These are phyloP conservation scores for Marronus borbonicus DNA, from an alignment of 2,888 invertebrate genomes.

Conservation along the genomic window DNA sequence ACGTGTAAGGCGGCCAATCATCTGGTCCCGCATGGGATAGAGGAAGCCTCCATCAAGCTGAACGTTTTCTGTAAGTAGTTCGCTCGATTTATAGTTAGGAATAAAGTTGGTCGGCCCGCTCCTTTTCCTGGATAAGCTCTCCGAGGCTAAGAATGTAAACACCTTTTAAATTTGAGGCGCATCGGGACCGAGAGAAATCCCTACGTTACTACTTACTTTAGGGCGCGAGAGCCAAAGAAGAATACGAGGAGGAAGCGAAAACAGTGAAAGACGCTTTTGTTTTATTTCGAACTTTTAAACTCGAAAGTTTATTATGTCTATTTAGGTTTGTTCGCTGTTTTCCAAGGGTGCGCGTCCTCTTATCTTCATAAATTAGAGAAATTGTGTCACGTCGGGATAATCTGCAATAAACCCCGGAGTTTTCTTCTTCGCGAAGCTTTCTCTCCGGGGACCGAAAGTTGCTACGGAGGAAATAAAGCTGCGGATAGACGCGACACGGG, in stretches of 20 bases:
- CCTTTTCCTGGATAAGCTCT: conserved; percentile 48
- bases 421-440: conserved; percentile 11
- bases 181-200: conserved; percentile 5
- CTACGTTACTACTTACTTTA: no score
- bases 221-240: no score
- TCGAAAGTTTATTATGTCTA: conserved; percentile 50
- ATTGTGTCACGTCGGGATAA: conserved; percentile 42
- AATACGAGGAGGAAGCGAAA: no score
- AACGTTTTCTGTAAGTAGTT: conserved; percentile 89
- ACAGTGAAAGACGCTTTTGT: conserved; percentile 43
- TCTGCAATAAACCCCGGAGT: conserved; percentile 32
- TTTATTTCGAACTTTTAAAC: conserved; percentile 52
- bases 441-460: conserved; percentile 7
- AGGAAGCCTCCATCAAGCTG: conserved; percentile 86
- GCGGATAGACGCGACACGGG: background rate
- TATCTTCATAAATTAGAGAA: conserved; percentile 45
- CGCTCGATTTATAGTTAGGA: conserved; percentile 53
- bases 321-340: conserved; percentile 48
- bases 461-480: conserved; percentile 20
- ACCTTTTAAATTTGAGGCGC: conserved; percentile 53
- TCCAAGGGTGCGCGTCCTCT: conserved; percentile 27
- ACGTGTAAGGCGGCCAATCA: conserved; percentile 88
- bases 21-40: conserved; percentile 79
- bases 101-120: conserved; percentile 47
- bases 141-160: conserved; percentile 52